phyloP scores from a whole-genome alignment of 2,888 invertebrate species.

The Synanthedon myopaeformis region DNA sequence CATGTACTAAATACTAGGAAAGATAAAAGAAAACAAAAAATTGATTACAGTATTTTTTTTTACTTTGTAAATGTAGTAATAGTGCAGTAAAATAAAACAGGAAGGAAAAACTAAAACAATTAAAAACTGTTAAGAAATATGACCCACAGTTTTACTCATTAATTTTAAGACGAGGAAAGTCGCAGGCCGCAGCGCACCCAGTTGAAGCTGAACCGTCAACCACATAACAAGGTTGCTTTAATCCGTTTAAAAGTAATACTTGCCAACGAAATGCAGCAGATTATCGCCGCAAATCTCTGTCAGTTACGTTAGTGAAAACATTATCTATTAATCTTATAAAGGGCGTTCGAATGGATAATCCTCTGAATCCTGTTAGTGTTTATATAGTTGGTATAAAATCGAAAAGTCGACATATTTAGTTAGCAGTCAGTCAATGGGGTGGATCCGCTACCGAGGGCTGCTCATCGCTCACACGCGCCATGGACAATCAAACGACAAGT shows the following conservation, averaged over 20 bases:
- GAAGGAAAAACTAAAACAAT: too few relatives aligned
- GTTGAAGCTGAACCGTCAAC: too few relatives aligned
- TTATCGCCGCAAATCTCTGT: conserved; percentile 47
- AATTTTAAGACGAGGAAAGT: too few relatives aligned
- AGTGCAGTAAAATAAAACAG: too few relatives aligned
- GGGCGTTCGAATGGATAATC: conserved; percentile 50
- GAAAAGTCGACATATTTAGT: conserved; percentile 5
- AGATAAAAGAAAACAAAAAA: too few relatives aligned
- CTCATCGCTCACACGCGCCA: conserved; percentile 36
- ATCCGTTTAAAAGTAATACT: background rate
- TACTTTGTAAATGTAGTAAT: too few relatives aligned
- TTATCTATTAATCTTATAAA: conserved; percentile 52
- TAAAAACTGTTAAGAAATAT: too few relatives aligned
- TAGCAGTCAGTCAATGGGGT: conserved; percentile 66
- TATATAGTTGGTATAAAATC: conserved; percentile 42
- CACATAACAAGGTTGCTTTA: background rate
- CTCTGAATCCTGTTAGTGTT: conserved; percentile 42
- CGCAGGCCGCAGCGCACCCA: too few relatives aligned
- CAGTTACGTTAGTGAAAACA: conserved; percentile 33
- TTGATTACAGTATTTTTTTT: too few relatives aligned
- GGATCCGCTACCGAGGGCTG: conserved; percentile 56
- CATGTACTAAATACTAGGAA: too few relatives aligned
- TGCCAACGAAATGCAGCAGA: background rate
- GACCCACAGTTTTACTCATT: too few relatives aligned
- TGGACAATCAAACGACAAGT: conserved; percentile 46